Evolutionary conservation across 2,113 vertebrate species (phyloP).

Genomic region (Lophura nycthemera): DNA sequence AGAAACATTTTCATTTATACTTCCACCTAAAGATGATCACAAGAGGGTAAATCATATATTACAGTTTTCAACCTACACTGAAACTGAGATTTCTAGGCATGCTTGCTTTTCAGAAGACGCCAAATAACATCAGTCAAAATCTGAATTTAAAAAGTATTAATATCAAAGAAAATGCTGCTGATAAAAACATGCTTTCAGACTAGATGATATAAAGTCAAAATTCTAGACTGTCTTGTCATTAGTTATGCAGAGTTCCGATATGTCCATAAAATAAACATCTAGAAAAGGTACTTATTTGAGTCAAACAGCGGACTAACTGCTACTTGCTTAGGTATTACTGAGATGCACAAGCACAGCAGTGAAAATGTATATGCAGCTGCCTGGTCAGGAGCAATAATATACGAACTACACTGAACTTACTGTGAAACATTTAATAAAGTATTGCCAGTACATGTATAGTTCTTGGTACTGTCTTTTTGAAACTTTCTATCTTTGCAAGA

Average conservation of each 20-base stretch:
- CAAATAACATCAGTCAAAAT: not conserved
- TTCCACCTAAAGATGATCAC: not conserved
- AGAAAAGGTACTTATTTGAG: not conserved
- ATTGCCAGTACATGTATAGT: not conserved
- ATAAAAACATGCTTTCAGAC: not conserved
- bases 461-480: not conserved
- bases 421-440: not conserved
- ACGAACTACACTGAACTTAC: not conserved
- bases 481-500: not conserved
- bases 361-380: not conserved
- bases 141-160: not conserved
- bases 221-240: not conserved
- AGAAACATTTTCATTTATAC: not conserved
- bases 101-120: not conserved
- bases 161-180: not conserved
- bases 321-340: rapidly evolving
- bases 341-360: not conserved
- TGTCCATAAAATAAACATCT: not conserved
- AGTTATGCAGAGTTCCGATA: not conserved
- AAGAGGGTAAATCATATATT: not conserved
- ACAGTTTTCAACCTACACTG: conserved; percentile 13
- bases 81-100: not conserved
- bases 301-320: not conserved
- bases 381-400: not conserved
- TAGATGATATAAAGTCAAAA: not conserved